phyloP scores from a whole-genome alignment of 1,140 invertebrate genomes.

The Argopecten irradians region DNA sequence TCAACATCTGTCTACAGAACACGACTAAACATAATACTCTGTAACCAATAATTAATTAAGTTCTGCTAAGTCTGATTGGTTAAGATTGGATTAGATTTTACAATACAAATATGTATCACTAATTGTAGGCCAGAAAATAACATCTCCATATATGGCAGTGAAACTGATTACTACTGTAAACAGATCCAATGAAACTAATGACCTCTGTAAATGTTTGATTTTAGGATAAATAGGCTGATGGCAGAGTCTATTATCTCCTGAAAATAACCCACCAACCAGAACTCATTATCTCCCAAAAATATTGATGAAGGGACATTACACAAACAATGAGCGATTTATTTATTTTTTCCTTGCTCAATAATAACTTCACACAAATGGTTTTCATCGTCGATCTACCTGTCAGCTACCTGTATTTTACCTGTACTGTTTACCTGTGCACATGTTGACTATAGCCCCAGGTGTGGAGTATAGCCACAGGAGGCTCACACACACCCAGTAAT shows the following conservation, averaged over 20 bases:
- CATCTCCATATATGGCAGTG: background rate
- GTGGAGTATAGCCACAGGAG: background rate
- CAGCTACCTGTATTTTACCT: background rate
- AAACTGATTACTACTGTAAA: slow-evolving; percentile 2
- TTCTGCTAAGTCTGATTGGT: background rate
- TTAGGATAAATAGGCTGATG: background rate
- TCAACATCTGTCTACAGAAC: too few species aligned
- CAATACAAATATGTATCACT: background rate
- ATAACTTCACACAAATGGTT: background rate
- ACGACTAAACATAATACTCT: too few species aligned
- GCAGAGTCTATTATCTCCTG: background rate
- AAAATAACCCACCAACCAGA: background rate
- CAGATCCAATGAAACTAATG: background rate
- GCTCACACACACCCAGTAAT: background rate
- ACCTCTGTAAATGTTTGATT: slow-evolving; percentile 17
- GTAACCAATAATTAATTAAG: background rate
- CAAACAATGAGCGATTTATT: background rate
- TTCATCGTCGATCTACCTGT: background rate
- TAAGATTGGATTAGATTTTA: background rate
- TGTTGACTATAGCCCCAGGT: background rate
- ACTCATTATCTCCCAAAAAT: background rate
- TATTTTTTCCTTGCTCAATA: background rate
- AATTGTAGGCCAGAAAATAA: background rate
- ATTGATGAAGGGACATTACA: background rate
- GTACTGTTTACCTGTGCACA: background rate